Base-by-base conservation (phyloP, 2,797 vertebrate genomes). In the Peromyscus melanophrys region DNA sequence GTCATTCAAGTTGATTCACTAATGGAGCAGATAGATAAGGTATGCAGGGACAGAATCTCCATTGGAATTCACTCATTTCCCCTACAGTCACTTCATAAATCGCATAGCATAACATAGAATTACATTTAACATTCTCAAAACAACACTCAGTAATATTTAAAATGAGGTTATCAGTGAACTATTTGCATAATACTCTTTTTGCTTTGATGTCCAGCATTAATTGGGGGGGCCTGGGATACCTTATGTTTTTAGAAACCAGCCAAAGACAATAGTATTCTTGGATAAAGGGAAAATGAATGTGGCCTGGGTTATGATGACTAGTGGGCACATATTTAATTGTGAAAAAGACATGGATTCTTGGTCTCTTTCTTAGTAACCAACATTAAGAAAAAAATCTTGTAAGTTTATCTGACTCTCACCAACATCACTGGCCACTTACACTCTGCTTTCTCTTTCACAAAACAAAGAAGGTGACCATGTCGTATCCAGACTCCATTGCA, bases 1-100 rank as follows among this genome's bases (percentile, higher is more conserved):
- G 95, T 86, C 97, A 97, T 97, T 98, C 93, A 97, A 96, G 83
- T 71, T 98, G 95, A 97, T 97, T 98, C 93, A 89, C 89, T 98
- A 98, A 98, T 83, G 91, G 94, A 98, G 14, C 95, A 63, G 63
- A 52, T 89, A 55, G 61, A 73, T 95, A 89, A 98, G 63, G 3
- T 55, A 88, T 89, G 52, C n/a, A 83, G 61, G 63, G 92, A 37
- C 92, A 94, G 84, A 92, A 75, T 95, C 12, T 76, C 90, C 29
- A 59, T 14, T 81, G 49, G 49, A 96, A 95, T 97, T 98, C 94
- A 52, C 34, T 94, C 4, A 94, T 97, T 98, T 98, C 78, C 88
- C 88, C 82, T 2, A 89, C 94, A 96, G n/a, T 5, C 17, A n/a
- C 93, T 92, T 89, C 95, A 84, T 37, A 98, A 98, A 98, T 93